Conservation (phyloP, 2,797 vertebrate species). For the Sebastes glaucus region DNA sequence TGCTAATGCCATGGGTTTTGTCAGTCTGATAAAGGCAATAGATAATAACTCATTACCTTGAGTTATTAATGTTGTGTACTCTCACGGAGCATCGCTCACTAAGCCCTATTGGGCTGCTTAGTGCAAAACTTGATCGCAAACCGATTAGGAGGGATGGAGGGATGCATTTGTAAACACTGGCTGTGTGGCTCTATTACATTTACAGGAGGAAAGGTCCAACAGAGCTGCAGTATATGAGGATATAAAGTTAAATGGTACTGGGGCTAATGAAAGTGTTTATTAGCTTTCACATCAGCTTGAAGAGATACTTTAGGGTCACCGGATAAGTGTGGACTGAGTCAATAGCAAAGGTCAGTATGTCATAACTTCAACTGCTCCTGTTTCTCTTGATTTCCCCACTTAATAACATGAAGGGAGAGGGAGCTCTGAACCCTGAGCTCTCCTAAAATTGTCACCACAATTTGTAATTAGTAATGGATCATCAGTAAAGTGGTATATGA, state of each 20-base stretch:
- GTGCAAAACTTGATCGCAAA: conserved; percentile 37
- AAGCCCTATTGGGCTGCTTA: conserved; percentile 10
- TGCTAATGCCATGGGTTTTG: conserved; percentile 42
- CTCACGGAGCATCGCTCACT: conserved; percentile 16
- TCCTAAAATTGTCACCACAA: not conserved
- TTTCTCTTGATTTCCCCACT: not conserved
- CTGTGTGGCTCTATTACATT: not conserved
- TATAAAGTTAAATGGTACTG: conserved; percentile 47
- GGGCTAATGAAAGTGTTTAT: conserved; percentile 39
- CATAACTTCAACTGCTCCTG: conserved; percentile 4
- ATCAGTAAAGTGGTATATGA: not conserved
- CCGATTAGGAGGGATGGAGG: conserved; percentile 22
- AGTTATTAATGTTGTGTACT: conserved; percentile 53
- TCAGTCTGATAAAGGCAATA: conserved; percentile 57
- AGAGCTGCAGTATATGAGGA: conserved; percentile 25
- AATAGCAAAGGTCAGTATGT: conserved; percentile 10
- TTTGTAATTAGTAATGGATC: not conserved
- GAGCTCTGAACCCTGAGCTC: not conserved
- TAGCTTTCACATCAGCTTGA: conserved; percentile 23
- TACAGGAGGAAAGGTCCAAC: conserved; percentile 7
- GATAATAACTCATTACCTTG: conserved; percentile 67
- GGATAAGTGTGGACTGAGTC: conserved; percentile 2
- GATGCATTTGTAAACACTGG: conserved; percentile 36
- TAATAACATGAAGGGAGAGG: not conserved
- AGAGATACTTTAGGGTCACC: conserved; percentile 24